Conservation (phyloP, 2,888 invertebrate species). For the Lasioglossum vierecki region DNA sequence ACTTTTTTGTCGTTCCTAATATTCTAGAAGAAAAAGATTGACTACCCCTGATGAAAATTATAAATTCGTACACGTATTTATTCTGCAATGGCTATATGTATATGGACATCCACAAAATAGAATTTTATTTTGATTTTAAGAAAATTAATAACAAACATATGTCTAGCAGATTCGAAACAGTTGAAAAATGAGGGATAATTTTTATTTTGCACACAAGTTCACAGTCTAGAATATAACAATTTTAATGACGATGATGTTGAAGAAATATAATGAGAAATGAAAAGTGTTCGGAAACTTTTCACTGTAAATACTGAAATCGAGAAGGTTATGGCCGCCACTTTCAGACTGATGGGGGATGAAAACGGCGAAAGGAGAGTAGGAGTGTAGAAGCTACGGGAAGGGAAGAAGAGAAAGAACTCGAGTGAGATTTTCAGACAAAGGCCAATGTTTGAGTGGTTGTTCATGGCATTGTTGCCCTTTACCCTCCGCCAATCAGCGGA, state of each 20-base stretch:
- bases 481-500: conserved; percentile 68
- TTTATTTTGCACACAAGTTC: background rate
- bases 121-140: too few relatives aligned
- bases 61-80: too few relatives aligned
- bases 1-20: too few relatives aligned
- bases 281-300: too few relatives aligned
- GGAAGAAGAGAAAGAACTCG: conserved; percentile 52
- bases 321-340: conserved; percentile 7
- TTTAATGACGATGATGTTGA: background rate
- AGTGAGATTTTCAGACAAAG: conserved; percentile 78
- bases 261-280: background rate
- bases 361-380: conserved; percentile 44
- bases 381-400: conserved; percentile 41
- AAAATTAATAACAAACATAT: too few relatives aligned
- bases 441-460: conserved; percentile 76
- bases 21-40: too few relatives aligned
- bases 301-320: conserved; percentile 18
- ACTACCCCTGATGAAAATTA: too few relatives aligned
- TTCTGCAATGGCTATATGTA: too few relatives aligned
- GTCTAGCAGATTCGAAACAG: too few relatives aligned
- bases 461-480: conserved; percentile 81
- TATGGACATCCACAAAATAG: too few relatives aligned
- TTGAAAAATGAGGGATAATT: background rate
- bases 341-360: background rate
- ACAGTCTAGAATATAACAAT: too few relatives aligned